phyloP scores from a whole-genome alignment of 1,140 invertebrate species.

The Pomacea maculata region DNA sequence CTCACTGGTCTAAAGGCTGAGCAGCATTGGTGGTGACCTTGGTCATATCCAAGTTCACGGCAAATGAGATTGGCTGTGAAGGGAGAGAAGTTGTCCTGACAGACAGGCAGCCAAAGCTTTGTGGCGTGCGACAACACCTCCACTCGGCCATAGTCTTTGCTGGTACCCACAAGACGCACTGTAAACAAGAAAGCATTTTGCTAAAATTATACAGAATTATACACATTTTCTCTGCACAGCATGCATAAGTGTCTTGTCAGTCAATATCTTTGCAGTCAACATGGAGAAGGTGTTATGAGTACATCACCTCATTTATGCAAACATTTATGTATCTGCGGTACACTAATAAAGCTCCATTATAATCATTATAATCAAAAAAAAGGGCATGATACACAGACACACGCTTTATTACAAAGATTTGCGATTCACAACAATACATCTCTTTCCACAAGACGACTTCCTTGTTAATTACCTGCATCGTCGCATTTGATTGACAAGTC shows the following conservation, averaged over 20 bases:
- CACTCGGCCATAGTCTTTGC: background rate
- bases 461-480: background rate
- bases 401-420: too few species aligned
- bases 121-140: slow-evolving; percentile 28
- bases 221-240: too few species aligned
- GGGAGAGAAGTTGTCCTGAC: slow-evolving; percentile 47
- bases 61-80: slow-evolving; percentile 74
- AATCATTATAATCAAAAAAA: too few species aligned
- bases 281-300: too few species aligned
- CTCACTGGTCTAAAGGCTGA: slow-evolving; percentile 39
- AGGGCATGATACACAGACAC: too few species aligned
- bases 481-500: background rate
- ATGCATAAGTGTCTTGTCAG: too few species aligned
- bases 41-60: slow-evolving; percentile 72
- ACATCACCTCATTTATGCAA: too few species aligned
- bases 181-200: background rate
- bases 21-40: slow-evolving; percentile 50
- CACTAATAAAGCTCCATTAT: too few species aligned
- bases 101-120: slow-evolving; percentile 36
- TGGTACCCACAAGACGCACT: slow-evolving; percentile 1
- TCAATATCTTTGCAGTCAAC: too few species aligned
- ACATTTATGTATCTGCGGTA: too few species aligned
- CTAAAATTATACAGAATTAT: too few species aligned
- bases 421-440: too few species aligned
- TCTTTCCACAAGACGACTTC: background rate